Conservation (phyloP, 2,113 vertebrate species). For the Daubentonia madagascariensis region DNA sequence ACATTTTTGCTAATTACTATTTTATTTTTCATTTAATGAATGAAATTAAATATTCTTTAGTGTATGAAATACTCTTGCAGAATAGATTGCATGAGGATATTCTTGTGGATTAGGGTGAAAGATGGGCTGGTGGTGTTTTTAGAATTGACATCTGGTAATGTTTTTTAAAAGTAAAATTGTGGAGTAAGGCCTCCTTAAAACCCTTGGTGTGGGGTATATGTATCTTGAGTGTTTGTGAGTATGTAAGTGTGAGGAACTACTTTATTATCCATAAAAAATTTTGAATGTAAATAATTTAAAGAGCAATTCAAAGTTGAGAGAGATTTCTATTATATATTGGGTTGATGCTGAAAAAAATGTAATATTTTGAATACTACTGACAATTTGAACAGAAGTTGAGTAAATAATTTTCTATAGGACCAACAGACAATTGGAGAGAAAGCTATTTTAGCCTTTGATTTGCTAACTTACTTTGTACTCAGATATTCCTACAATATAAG, state of each 20-base stretch:
- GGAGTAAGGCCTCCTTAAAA: neutral
- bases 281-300: constrained; percentile 24
- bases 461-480: neutral
- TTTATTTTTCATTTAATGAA: neutral
- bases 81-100: neutral
- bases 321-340: neutral
- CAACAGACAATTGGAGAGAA: neutral
- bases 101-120: neutral
- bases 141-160: neutral
- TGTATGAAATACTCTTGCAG: neutral
- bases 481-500: neutral
- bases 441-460: neutral
- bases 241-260: neutral
- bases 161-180: neutral
- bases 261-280: neutral
- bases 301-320: neutral
- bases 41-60: neutral
- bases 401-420: neutral
- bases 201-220: neutral
- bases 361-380: neutral
- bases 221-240: neutral
- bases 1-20: neutral
- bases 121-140: neutral
- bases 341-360: neutral
- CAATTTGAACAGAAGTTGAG: neutral